Evolutionary conservation across 2,888 invertebrate genomes (phyloP), one percentile per base, ranked within the genome.

Genomic region (Empis stercorea): DNA sequence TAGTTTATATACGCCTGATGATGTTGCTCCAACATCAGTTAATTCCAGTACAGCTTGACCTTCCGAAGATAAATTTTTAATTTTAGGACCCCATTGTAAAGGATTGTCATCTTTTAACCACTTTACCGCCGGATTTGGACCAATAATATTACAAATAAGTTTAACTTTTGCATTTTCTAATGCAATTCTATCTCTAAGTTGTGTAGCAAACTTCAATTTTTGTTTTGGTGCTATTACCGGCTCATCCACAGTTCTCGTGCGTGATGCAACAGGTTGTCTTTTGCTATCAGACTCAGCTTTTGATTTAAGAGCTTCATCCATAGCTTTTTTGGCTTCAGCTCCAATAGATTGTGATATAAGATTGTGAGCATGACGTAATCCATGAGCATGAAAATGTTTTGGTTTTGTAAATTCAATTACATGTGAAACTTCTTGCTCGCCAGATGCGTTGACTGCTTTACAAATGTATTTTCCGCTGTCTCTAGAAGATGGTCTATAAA

Each of bases 1-100:
- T 61, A 89, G 91, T 23, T 80, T 79, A 61, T 88, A 91, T 56
- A 87, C 82, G n/a, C 85, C 91, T 4, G 81, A 77, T 64, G 87
- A 85, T 50, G 73, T 75, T 0, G 78, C 67, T 2, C 74, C 71
- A 1, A 82, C 80, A 51, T 82, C 76, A 23, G 76, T 63, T 14
- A 89, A 74, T 69, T 88, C 86, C 44, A 89, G 63, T 38, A 81
- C 81, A 20, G 84, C 81, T 49, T 84, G 73, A 10, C 86, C 86
- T 58, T 82, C 81, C 4, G 75, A 69, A 37, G 74, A 76, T 41
- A 75, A 76, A 23, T 76, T 79, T 58, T 71, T 73, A 51, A 76
- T 74, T 49, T 76, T 80, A 6, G 75, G 69, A 56, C 73, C 73
- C 48, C 75, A 70, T 6, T 72, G 70, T 2, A 84, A 54, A 48